A percentile compares a stretch with the other conserved stretches of the same genome.
Evolutionary conservation across 2,113 vertebrate genomes (phyloP).

Genomic region (Mesitornis unicolor): DNA sequence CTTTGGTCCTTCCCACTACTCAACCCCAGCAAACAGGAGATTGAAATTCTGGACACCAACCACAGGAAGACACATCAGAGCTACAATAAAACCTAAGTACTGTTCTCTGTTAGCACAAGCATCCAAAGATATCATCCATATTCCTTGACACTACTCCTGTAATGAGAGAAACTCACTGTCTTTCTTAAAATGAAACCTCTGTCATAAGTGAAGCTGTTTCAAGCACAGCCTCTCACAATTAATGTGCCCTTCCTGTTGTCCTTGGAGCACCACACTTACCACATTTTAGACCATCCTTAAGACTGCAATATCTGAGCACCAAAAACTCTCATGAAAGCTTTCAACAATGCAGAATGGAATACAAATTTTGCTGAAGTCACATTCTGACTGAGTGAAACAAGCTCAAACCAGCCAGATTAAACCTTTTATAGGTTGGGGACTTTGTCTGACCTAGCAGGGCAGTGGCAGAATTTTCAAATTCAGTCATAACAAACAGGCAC

Average conservation of each 20-base stretch:
- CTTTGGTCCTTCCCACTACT: not conserved
- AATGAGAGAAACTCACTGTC: not conserved
- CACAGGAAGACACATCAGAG: not conserved
- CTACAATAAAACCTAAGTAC: not conserved
- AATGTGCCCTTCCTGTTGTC: not conserved
- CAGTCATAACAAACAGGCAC: not conserved
- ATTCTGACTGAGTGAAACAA: not conserved
- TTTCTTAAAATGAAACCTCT: not conserved
- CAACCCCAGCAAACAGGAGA: not conserved
- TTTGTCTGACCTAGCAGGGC: not conserved
- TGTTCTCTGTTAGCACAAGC: not conserved
- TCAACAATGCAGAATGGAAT: not conserved
- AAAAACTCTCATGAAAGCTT: not conserved
- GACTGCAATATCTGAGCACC: too few species aligned
- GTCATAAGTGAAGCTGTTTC: not conserved
- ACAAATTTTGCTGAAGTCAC: not conserved
- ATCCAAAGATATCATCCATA: not conserved
- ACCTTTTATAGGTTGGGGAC: accelerated
- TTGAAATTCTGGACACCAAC: accelerated
- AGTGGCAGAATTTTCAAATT: not conserved
- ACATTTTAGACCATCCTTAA: not conserved
- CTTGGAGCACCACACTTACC: not conserved
- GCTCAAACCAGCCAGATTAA: not conserved
- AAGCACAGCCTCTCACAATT: not conserved
- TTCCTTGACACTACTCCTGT: not conserved